Percentiles rank a stretch among this genome's conserved stretches.
These are phyloP conservation scores for Andrena bucephala DNA, from an alignment of 2,888 invertebrate species.

Conservation along the genomic window DNA sequence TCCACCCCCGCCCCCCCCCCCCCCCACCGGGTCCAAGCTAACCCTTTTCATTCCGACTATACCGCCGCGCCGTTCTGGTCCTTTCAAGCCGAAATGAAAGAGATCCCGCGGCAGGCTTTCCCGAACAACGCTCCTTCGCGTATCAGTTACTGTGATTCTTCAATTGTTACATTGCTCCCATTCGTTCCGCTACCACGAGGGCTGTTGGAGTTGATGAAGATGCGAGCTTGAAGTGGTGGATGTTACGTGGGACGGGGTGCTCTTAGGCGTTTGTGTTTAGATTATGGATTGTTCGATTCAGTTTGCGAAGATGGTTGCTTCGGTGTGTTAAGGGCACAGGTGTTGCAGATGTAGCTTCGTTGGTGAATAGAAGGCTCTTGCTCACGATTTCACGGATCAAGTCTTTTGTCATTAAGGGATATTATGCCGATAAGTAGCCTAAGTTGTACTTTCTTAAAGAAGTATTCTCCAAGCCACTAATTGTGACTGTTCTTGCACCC, in stretches of 20 bases:
- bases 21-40: conserved; percentile 19
- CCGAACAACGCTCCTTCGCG: conserved; percentile 11
- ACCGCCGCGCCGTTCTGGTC: conserved; percentile 28
- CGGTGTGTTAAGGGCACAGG: no score
- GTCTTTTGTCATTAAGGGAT: neutral
- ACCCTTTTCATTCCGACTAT: conserved; percentile 43
- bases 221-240: neutral
- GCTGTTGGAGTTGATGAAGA: neutral
- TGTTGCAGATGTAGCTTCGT: no score
- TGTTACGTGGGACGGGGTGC: neutral
- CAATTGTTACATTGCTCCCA: conserved; percentile 13
- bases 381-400: no score
- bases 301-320: no score
- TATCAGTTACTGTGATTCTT: conserved; percentile 41
- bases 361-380: no score
- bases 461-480: neutral
- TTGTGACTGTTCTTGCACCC: neutral
- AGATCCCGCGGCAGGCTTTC: conserved; percentile 30
- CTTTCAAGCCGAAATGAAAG: conserved; percentile 14
- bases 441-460: neutral
- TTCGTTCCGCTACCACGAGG: neutral
- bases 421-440: neutral
- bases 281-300: neutral
- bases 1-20: neutral
- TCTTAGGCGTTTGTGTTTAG: neutral